Evolutionary conservation across 2,113 vertebrate genomes (phyloP).

Genomic region (Ceuthmochares aereus): DNA sequence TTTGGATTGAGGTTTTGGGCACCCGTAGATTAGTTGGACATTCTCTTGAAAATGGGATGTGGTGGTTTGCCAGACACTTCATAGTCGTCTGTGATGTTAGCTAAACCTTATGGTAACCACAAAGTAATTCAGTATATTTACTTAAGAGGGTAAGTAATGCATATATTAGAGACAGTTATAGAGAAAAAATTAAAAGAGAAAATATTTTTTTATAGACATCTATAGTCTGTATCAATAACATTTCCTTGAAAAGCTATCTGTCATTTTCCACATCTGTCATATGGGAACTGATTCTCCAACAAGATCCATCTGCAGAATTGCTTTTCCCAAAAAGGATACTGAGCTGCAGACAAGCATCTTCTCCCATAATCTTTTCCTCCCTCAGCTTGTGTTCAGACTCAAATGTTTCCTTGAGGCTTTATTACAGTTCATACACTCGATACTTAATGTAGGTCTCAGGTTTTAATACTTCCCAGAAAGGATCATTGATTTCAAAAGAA

Average conservation of each 20-base stretch:
- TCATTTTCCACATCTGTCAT: background rate
- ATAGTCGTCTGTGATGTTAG: background rate
- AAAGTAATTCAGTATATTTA: background rate
- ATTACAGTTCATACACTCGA: background rate
- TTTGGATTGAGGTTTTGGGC: background rate
- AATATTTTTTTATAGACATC: background rate
- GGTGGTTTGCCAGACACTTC: background rate
- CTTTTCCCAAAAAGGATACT: background rate
- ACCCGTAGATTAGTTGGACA: background rate
- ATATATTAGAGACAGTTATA: background rate
- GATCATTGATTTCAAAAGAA: background rate
- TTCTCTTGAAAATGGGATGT: background rate
- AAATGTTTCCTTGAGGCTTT: background rate
- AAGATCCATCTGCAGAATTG: background rate
- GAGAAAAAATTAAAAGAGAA: background rate
- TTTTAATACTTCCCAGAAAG: background rate
- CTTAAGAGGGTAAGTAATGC: background rate
- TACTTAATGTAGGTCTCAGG: background rate
- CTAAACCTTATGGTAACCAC: background rate
- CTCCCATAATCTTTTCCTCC: background rate
- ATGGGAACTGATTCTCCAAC: background rate
- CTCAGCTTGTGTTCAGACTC: background rate
- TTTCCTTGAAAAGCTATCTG: background rate
- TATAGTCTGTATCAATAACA: background rate
- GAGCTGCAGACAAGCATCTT: background rate